phyloP scores from a whole-genome alignment of 2,888 invertebrate species.

The Sialis fuliginosa region DNA sequence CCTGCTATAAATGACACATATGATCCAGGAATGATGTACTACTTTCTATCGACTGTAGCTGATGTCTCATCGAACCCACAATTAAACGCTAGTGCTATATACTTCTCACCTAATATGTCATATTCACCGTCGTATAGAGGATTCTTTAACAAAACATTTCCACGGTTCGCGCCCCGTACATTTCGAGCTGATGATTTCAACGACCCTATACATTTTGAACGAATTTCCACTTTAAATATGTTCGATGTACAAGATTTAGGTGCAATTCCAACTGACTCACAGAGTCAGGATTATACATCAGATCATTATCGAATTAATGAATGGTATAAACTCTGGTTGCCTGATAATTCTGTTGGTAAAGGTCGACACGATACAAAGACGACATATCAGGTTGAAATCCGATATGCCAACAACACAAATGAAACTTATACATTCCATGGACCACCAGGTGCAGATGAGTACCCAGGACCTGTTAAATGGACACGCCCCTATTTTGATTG shows the following conservation, averaged over 20 bases:
- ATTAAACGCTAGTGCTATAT: conserved; percentile 83
- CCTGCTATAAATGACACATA: conserved; percentile 84
- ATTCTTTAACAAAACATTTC: conserved; percentile 91
- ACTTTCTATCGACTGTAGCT: conserved; percentile 84
- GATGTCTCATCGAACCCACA: conserved; percentile 86
- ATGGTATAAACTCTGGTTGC: conserved; percentile 85
- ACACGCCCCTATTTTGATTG: conserved; percentile 94
- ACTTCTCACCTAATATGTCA: conserved; percentile 85
- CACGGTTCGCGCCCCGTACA: conserved; percentile 84
- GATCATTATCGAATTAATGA: conserved; percentile 84
- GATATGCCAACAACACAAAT: conserved; percentile 87
- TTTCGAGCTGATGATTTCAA: conserved; percentile 85
- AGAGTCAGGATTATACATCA: conserved; percentile 75
- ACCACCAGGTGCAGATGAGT: conserved; percentile 79
- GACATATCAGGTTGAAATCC: conserved; percentile 83
- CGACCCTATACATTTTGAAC: conserved; percentile 86
- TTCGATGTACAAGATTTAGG: conserved; percentile 76
- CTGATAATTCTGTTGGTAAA: conserved; percentile 58
- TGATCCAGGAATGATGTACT: conserved; percentile 97
- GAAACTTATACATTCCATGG: conserved; percentile 95
- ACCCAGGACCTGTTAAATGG: conserved; percentile 84
- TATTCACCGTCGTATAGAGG: conserved; percentile 89
- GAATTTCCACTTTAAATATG: conserved; percentile 89
- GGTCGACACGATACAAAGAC: conserved; percentile 78
- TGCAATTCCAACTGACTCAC: conserved; percentile 60